Evolutionary conservation across 2,888 invertebrate genomes (phyloP).

Genomic region (Serrognathus titanus): DNA sequence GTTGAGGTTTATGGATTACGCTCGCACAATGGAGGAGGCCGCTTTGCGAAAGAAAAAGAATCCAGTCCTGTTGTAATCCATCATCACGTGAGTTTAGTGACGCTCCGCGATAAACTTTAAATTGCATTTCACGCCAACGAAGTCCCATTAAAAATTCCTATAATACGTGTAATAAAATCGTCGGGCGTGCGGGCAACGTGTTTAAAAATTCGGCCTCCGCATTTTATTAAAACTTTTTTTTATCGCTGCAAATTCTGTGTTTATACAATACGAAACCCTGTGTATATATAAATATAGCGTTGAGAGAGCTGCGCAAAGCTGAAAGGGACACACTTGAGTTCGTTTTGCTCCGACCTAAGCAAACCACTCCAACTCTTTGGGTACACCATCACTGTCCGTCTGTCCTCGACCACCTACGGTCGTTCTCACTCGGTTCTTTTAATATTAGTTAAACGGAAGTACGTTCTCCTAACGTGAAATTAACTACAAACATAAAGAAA

Average conservation of each 20-base stretch:
- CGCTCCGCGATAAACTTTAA: slow-evolving; percentile 16
- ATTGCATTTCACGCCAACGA: slow-evolving; percentile 15
- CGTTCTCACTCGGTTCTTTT: slow-evolving; percentile 3
- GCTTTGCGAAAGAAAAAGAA: neutral
- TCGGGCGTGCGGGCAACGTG: slow-evolving; percentile 3
- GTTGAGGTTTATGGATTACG: neutral
- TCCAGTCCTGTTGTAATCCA: slow-evolving; percentile 8
- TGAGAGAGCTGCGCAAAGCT: too few relatives aligned
- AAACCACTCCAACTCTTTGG: neutral
- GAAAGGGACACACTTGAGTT: too few relatives aligned
- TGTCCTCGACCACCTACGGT: neutral
- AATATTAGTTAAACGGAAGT: slow-evolving; percentile 7
- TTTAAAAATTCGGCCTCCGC: slow-evolving; percentile 3
- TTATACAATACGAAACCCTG: too few relatives aligned
- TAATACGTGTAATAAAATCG: slow-evolving; percentile 15
- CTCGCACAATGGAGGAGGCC: neutral
- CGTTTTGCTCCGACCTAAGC: neutral
- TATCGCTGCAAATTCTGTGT: neutral
- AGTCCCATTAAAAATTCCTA: slow-evolving; percentile 11
- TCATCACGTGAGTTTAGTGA: slow-evolving; percentile 12
- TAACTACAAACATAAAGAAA: slow-evolving; percentile 9
- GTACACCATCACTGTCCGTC: too few relatives aligned
- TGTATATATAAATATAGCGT: too few relatives aligned
- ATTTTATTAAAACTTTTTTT: slow-evolving; percentile 11
- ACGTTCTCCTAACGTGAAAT: neutral